Evolutionary conservation across 2,888 invertebrate genomes (phyloP).

Genomic region (Miltochrista miniata): DNA sequence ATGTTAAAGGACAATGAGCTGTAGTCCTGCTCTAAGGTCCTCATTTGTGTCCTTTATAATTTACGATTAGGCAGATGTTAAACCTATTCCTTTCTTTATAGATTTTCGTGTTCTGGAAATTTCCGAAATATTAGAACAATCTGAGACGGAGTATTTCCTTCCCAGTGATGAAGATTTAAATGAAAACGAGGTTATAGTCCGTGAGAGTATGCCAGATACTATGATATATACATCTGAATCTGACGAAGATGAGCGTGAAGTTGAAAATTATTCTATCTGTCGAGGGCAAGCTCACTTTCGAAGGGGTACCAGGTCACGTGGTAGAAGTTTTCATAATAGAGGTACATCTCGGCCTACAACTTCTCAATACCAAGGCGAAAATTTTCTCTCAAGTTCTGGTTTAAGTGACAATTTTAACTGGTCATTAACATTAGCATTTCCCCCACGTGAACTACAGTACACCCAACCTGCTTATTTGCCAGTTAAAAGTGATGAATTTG

Average conservation of each 20-base stretch:
- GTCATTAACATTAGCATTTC: background rate
- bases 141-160: no score
- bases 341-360: no score
- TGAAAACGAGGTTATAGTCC: background rate
- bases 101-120: no score
- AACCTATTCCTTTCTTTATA: no score
- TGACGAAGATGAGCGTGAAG: background rate
- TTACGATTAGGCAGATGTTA: no score
- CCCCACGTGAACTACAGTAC: background rate
- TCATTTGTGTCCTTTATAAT: no score
- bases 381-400: background rate
- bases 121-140: no score
- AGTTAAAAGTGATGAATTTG: no score
- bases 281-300: no score
- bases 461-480: background rate
- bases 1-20: no score
- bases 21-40: no score
- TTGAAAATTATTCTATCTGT: background rate
- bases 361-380: no score
- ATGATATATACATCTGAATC: background rate
- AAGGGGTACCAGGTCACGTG: background rate
- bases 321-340: background rate
- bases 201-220: background rate
- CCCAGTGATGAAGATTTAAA: background rate
- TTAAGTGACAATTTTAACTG: background rate